A percentile compares a stretch with the other conserved stretches of the same genome.
Conservation (phyloP, 2,888 invertebrate genomes). For the Tetramorium bicarinatum region DNA sequence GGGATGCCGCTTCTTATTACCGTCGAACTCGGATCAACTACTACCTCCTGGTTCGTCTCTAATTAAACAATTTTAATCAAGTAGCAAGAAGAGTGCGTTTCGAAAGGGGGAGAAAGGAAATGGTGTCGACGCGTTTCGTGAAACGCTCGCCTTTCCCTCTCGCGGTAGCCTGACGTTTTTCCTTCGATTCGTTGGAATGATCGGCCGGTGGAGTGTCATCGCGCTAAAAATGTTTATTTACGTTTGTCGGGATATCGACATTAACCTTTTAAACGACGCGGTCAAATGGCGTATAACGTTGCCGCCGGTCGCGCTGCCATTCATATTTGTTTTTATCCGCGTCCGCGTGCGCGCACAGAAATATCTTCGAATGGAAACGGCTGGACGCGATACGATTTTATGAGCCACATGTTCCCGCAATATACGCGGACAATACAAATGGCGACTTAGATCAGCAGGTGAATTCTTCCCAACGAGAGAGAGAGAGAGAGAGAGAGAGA, state of each 20-base stretch:
- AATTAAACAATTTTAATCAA: conserved; percentile 14
- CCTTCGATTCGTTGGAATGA: conserved; percentile 2
- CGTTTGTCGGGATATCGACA: conserved; percentile 43
- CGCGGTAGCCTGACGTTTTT: neutral
- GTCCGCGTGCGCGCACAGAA: conserved; percentile 41
- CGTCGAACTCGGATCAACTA: neutral
- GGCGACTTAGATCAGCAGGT: conserved; percentile 51
- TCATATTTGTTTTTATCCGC: conserved; percentile 61
- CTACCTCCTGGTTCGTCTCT: neutral
- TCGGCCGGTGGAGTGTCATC: conserved; percentile 5
- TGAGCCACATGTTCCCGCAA: conserved; percentile 52
- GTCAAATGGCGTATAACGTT: conserved; percentile 30
- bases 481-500: neutral
- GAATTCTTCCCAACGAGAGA: conserved; percentile 18
- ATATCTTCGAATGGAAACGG: conserved; percentile 53
- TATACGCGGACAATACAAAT: conserved; percentile 50
- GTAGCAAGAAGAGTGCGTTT: neutral
- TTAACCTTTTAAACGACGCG: conserved; percentile 56
- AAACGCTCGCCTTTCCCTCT: neutral
- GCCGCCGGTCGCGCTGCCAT: conserved; percentile 42
- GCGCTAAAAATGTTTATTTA: conserved; percentile 50
- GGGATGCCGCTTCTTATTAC: conserved; percentile 1
- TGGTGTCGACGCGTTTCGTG: neutral
- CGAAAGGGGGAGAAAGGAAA: neutral
- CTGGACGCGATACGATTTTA: conserved; percentile 54